phyloP scores from a whole-genome alignment of 2,113 vertebrate species.

The Scatophagus argus region DNA sequence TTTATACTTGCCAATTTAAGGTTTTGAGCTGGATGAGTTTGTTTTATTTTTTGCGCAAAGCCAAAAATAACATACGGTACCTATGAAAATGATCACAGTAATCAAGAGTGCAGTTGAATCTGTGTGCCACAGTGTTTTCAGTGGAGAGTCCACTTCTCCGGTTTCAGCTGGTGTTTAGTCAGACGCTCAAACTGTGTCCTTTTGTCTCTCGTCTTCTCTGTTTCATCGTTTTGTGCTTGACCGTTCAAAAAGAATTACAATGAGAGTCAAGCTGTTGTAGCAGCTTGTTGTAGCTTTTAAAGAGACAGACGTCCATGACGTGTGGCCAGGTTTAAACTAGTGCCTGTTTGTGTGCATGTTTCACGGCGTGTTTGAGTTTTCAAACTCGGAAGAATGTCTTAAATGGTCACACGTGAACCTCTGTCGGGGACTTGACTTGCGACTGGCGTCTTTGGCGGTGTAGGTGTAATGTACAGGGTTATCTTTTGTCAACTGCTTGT shows the following conservation, averaged over 20 bases:
- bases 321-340: slow-evolving; percentile 56
- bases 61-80: slow-evolving; percentile 78
- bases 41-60: slow-evolving; percentile 74
- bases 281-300: slow-evolving; percentile 24
- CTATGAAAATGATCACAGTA: slow-evolving; percentile 45
- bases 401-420: slow-evolving; percentile 5
- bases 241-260: slow-evolving; percentile 29
- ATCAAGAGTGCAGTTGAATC: slow-evolving; percentile 57
- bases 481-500: slow-evolving; percentile 6
- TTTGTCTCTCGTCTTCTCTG: slow-evolving; percentile 11
- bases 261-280: slow-evolving; percentile 26
- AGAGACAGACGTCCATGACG: slow-evolving; percentile 26
- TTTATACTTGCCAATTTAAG: slow-evolving; percentile 62
- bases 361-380: slow-evolving; percentile 14
- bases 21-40: slow-evolving; percentile 45
- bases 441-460: not conserved
- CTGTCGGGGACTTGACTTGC: not conserved
- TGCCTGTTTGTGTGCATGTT: slow-evolving; percentile 60
- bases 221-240: slow-evolving; percentile 19
- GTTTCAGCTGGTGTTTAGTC: slow-evolving; percentile 18
- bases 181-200: slow-evolving; percentile 17
- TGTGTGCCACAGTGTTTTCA: slow-evolving; percentile 45
- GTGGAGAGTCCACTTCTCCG: slow-evolving; percentile 18
- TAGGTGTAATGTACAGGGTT: not conserved
- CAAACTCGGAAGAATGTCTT: slow-evolving; percentile 42